Evolutionary conservation across 1,140 invertebrate genomes (phyloP), one percentile per base, ranked within the genome.

Genomic region (Drosophila pruinosa): DNA sequence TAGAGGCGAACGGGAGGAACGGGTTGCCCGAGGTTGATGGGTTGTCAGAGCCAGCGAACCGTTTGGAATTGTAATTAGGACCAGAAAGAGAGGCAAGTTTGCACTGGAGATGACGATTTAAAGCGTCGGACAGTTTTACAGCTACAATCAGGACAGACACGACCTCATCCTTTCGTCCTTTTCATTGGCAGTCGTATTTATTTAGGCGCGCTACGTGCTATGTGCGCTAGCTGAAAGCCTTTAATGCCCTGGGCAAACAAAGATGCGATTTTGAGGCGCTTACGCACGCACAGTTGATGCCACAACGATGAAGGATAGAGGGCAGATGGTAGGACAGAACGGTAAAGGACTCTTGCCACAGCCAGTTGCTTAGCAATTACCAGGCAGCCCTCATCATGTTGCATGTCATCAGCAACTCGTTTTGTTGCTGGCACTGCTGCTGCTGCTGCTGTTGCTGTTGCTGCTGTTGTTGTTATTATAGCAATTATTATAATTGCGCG

Each of bases 401-500:
- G 70, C 77, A 72, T 61, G 79, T 73, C 78, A 81, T 50, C 75
- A 64, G 47, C 78, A 67, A 59, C 36, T 31, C 12, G 26, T 70
- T 39, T 21, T 21, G 72, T 62, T 61, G 73, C 43, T 45, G 64
- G n/a, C n/a, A n/a, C n/a, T 39, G 38, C 17, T 45, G 50, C n/a
- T 64, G 47, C 6, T 53, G 53, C 1, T 56, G 65, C 53, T 85
- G 54, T 77, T 41, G 38, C 19, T 45, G 54, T 14, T 70, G 45
- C 5, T 53, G 53, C 2, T 57, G 67, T 61, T 85, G 56, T 78
- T 88, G 54, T 65, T 85, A 86, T 86, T 86, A 78, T 72, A 81
- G 81, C 78, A 86, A 86, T 86, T 86, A 86, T 86, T 61, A 86
- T 86, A 86, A 86, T 86, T 86, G 81, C 70, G 82, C 69, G 80